These are phyloP conservation scores for Malurus leucopterus DNA, from an alignment of 2,797 vertebrate genomes.

Conservation along the genomic window DNA sequence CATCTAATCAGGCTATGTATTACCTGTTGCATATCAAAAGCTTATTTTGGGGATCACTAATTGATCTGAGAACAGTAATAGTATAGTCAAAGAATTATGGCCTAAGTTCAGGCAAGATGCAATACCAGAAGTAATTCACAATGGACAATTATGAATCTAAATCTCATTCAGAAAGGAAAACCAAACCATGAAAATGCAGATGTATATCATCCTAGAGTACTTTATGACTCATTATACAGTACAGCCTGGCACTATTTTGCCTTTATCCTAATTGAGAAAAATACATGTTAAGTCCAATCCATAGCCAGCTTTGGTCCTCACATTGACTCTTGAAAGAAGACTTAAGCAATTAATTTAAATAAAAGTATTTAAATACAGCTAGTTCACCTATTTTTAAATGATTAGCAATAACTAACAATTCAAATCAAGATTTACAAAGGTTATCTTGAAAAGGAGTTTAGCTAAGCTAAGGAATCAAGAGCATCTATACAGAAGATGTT, in stretches of 20 bases:
- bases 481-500: background rate
- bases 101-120: background rate
- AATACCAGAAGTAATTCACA: background rate
- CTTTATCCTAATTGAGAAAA: background rate
- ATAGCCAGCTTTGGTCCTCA: background rate
- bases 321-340: background rate
- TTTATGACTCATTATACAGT: background rate
- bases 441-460: background rate
- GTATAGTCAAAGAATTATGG: background rate
- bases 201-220: background rate
- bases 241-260: background rate
- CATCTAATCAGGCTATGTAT: background rate
- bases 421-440: background rate
- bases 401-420: background rate
- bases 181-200: background rate
- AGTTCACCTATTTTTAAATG: background rate
- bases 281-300: accelerated
- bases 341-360: background rate
- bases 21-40: background rate
- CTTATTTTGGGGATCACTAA: background rate
- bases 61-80: background rate
- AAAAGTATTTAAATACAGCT: background rate
- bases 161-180: background rate
- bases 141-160: background rate
- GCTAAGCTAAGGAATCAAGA: background rate